A percentile compares a stretch with the other conserved stretches of the same genome.
These are phyloP conservation scores for Sipha flava DNA, from an alignment of 1,140 invertebrate genomes.

Conservation along the genomic window DNA sequence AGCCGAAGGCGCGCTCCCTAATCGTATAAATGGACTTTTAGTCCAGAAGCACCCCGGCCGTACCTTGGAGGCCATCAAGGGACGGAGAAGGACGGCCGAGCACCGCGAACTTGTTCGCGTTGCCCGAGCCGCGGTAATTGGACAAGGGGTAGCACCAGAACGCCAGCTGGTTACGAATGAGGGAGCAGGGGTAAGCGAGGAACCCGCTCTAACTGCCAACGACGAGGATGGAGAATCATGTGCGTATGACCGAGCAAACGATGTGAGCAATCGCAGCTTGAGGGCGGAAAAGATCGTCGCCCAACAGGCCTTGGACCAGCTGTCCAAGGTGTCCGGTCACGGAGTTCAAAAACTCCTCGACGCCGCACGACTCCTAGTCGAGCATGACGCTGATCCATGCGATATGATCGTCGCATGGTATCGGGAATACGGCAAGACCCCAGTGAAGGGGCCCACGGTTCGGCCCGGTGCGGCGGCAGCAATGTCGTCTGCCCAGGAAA, in stretches of 20 bases:
- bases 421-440: neutral
- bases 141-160: neutral
- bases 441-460: no score
- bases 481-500: no score
- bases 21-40: neutral
- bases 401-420: neutral
- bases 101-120: neutral
- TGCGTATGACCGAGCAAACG: neutral
- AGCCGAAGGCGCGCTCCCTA: fast-evolving
- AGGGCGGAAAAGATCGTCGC: neutral
- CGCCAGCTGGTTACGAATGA: no score
- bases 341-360: neutral
- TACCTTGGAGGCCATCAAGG: neutral
- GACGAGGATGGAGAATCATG: neutral
- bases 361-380: neutral
- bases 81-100: neutral
- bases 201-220: no score
- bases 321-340: neutral
- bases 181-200: no score
- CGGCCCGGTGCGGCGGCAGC: no score
- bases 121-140: neutral
- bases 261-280: neutral
- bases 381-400: neutral
- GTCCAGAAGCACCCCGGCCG: neutral
- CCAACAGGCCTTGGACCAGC: neutral